phyloP scores from a whole-genome alignment of 1,140 invertebrate species.

The Eubasilissa regina region DNA sequence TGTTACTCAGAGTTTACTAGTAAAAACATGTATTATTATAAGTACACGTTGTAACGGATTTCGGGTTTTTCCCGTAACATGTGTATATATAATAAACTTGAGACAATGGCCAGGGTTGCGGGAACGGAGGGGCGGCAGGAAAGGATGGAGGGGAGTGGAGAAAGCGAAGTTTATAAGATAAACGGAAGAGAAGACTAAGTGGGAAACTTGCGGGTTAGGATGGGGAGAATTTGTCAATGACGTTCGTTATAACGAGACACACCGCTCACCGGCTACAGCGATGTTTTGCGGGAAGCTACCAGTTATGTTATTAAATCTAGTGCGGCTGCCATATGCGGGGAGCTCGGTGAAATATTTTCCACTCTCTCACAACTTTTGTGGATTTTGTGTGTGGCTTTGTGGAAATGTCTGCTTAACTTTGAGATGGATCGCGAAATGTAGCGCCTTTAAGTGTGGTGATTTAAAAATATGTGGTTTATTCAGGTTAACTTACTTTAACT shows the following conservation, averaged over 20 bases:
- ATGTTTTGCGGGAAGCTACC: background rate
- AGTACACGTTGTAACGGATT: too few species aligned
- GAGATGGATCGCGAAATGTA: slow-evolving; percentile 27
- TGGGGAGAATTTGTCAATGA: slow-evolving; percentile 45
- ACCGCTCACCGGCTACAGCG: slow-evolving; percentile 30
- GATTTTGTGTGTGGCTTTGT: slow-evolving; percentile 21
- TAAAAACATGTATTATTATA: too few species aligned
- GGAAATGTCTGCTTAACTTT: slow-evolving; percentile 25
- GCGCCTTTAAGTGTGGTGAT: background rate
- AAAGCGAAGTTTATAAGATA: slow-evolving; percentile 47
- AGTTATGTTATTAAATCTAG: slow-evolving; percentile 22
- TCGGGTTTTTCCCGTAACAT: too few species aligned
- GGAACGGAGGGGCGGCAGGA: background rate
- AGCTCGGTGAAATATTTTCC: slow-evolving; percentile 26
- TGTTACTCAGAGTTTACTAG: too few species aligned
- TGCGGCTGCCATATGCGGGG: slow-evolving; percentile 20
- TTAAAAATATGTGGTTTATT: background rate
- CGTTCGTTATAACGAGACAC: slow-evolving; percentile 35
- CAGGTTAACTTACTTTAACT: too few species aligned
- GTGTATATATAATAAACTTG: slow-evolving; percentile 21
- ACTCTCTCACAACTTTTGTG: slow-evolving; percentile 5
- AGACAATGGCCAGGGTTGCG: slow-evolving; percentile 4
- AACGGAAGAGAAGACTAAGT: slow-evolving; percentile 46
- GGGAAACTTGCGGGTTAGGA: slow-evolving; percentile 38
- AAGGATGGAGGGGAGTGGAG: background rate